Evolutionary conservation across 64 coral and sea anemone genomes (phyloP).

Genomic region (Pocillopora verrucosa): DNA sequence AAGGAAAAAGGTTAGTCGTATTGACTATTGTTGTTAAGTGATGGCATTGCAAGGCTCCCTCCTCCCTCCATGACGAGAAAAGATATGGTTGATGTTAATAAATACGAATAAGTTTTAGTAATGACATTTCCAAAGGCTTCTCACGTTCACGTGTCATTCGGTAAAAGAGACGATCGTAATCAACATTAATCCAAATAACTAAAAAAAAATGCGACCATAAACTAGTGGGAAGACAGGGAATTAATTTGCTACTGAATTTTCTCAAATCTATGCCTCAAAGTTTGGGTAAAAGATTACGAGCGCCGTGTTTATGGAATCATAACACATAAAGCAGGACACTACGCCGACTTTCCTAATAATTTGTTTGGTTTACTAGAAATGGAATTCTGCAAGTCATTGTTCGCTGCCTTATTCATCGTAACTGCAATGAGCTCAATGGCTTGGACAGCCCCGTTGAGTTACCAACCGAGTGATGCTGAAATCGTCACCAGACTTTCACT

Average conservation of each 20-base stretch:
- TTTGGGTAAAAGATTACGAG: too few species aligned
- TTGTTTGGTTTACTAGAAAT: background rate
- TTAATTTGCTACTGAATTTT: too few species aligned
- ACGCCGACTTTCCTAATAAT: too few species aligned
- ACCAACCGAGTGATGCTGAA: background rate
- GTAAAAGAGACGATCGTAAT: too few species aligned
- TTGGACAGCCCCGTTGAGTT: background rate
- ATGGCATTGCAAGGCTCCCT: too few species aligned
- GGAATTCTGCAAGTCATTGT: background rate
- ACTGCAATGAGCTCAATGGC: background rate
- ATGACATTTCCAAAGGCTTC: background rate
- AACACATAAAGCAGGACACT: too few species aligned
- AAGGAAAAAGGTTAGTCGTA: background rate
- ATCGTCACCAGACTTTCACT: background rate
- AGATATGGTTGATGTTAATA: background rate
- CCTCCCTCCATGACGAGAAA: background rate
- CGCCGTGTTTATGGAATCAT: too few species aligned
- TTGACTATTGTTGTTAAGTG: too few species aligned
- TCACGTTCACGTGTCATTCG: background rate
- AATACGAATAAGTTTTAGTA: background rate
- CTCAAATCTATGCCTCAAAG: too few species aligned
- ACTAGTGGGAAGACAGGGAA: too few species aligned
- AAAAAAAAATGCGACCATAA: too few species aligned
- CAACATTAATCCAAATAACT: too few species aligned
- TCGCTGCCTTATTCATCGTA: background rate